Base-by-base conservation (phyloP, 2,888 invertebrate genomes). In the Megalurothrips usitatus region DNA sequence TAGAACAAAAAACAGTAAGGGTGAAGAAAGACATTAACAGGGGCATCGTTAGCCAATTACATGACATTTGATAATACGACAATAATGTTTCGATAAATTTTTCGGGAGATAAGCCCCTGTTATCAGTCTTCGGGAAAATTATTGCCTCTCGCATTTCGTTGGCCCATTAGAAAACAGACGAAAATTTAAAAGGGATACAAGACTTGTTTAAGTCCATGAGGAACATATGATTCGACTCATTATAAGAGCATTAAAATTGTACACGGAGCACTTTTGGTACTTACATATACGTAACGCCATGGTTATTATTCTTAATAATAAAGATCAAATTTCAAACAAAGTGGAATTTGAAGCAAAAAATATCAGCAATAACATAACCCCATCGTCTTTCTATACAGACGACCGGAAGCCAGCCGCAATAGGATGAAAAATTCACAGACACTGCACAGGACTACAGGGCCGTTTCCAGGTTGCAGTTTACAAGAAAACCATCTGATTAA, bases 211-310 rank as follows among this genome's bases (percentile, higher is more conserved):
- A 0, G 17, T 4, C 58, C 58, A 6, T 58, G n/a, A 26, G 6
- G 12, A 12, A 12, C 1, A 26, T 26, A 10, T 8, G 26, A 26
- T 23, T 75, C 10, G 0, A 23, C 1, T 23, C 8, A 23, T 23
- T 26, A 26, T 23, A 3, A 75, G 26, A 23, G 26, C 9, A 75
- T 12, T 0, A 23, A 26, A 26, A 12, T 8, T 12, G 9, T 9
- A 75, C 0, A 75, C n/a, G 8, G 4, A 8, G 9, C 0, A 23
- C 26, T 23, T 75, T 23, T 1, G 12, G 23, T 26, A 75, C 68
- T 75, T 26, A 75, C 68, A 75, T 11, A 75, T 75, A 10, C 68
- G 26, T 23, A 75, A 75, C 26, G 68, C 68, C 68, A 75, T 75
- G 6, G 1, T 58, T 58, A 0, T 26, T 26, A 26, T 12, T 23